Conservation (phyloP, 2,888 invertebrate species). For the Coelinius sp. region DNA sequence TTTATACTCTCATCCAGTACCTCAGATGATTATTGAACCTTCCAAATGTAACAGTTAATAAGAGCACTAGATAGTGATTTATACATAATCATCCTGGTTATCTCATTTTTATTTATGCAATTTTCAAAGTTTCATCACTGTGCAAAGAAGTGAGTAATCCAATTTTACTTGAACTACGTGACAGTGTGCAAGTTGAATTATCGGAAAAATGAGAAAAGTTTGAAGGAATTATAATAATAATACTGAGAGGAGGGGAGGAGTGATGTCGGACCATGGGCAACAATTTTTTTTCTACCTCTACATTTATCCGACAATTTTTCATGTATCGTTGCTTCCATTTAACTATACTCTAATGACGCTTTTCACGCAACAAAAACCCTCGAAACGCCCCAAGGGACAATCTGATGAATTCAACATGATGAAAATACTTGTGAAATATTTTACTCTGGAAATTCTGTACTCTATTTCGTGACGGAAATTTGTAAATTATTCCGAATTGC, state of each 20-base stretch:
- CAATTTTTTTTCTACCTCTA: not conserved
- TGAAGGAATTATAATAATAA: slow-evolving; percentile 4
- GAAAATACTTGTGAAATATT: not conserved
- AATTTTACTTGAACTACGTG: not conserved
- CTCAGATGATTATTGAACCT: not conserved
- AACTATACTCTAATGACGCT: not conserved
- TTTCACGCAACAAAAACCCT: not conserved
- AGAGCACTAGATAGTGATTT: not conserved
- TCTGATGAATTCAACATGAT: not conserved
- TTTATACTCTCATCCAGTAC: not conserved
- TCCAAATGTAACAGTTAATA: not conserved
- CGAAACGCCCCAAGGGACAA: not conserved
- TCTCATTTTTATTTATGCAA: not conserved
- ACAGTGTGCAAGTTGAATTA: not conserved
- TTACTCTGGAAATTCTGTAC: not conserved
- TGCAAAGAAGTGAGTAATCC: slow-evolving; percentile 1
- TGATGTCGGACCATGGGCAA: not conserved
- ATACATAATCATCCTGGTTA: not conserved
- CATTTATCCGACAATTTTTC: slow-evolving; percentile 1
- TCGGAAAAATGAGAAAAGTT: slow-evolving; percentile 31
- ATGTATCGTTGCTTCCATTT: not conserved
- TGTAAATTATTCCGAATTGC: not conserved
- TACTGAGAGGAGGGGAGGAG: not conserved
- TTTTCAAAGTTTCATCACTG: not conserved
- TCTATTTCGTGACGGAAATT: not conserved